Evolutionary conservation across 2,888 invertebrate genomes (phyloP).

Genomic region (Acleris laterana): DNA sequence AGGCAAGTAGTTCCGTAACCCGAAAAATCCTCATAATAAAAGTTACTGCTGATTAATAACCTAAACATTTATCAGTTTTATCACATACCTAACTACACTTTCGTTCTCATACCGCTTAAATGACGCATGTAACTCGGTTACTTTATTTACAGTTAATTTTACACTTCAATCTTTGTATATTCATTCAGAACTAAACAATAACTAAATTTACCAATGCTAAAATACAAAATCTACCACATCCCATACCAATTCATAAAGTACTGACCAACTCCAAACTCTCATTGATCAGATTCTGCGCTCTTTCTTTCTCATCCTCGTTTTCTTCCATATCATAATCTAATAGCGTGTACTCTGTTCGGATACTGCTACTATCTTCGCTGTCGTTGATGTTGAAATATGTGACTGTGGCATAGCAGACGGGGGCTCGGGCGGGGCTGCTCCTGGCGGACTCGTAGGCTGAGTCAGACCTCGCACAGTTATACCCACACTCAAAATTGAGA

Average conservation of each 20-base stretch:
- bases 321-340: constrained; percentile 67
- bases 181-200: constrained; percentile 3
- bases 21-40: too few species aligned
- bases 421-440: constrained; percentile 65
- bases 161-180: too few species aligned
- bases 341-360: constrained; percentile 75
- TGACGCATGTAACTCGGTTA: too few species aligned
- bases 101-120: too few species aligned
- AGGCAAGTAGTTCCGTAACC: too few species aligned
- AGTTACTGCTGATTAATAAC: too few species aligned
- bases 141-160: too few species aligned
- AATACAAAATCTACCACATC: constrained; percentile 27
- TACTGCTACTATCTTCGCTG: constrained; percentile 77
- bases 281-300: constrained; percentile 74
- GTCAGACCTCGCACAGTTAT: constrained; percentile 61
- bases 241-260: constrained; percentile 65
- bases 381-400: constrained; percentile 77
- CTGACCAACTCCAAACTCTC: constrained; percentile 76
- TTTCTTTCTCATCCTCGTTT: constrained; percentile 60
- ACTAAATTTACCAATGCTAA: constrained; percentile 3
- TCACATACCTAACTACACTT: too few species aligned
- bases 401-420: constrained; percentile 73
- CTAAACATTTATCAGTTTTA: too few species aligned
- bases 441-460: constrained; percentile 77
- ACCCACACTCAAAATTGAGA: constrained; percentile 58